phyloP scores from a whole-genome alignment of 2,797 vertebrate species.

The Coracias cyanogaster region DNA sequence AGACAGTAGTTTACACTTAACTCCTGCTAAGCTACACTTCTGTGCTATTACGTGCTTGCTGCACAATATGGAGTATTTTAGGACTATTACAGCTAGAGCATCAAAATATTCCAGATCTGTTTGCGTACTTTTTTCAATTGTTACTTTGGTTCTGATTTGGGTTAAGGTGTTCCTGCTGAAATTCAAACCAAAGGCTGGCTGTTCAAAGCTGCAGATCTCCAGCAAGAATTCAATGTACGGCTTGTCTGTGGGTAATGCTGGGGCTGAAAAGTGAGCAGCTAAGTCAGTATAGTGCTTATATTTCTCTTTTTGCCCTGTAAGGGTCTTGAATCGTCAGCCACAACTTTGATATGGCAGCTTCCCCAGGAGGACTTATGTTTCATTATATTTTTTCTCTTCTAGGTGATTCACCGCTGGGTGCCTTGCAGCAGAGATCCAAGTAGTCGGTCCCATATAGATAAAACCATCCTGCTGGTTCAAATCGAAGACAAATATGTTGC shows the following conservation, averaged over 20 bases:
- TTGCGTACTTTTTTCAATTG: neutral
- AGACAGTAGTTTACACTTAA: neutral
- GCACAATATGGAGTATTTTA: neutral
- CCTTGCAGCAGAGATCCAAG: conserved; percentile 98
- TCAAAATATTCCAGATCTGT: neutral
- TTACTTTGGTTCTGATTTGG: neutral
- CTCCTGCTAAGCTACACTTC: neutral
- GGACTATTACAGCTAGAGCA: neutral
- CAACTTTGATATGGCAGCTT: neutral
- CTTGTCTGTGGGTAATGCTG: neutral
- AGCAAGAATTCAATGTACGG: neutral
- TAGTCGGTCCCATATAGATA: conserved; percentile 96
- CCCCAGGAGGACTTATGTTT: neutral
- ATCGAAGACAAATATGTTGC: conserved; percentile 98
- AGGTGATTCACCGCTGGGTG: conserved; percentile 99
- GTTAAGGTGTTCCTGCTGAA: neutral
- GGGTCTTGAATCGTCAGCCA: neutral
- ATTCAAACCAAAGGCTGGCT: neutral
- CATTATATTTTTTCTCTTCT: neutral
- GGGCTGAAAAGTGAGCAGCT: neutral
- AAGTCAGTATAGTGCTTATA: neutral
- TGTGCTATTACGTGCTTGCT: neutral
- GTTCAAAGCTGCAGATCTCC: neutral
- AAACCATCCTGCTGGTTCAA: conserved; percentile 98
- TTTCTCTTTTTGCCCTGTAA: neutral